Base-by-base conservation (phyloP, 2,888 invertebrate genomes). In the Altica lythri region DNA sequence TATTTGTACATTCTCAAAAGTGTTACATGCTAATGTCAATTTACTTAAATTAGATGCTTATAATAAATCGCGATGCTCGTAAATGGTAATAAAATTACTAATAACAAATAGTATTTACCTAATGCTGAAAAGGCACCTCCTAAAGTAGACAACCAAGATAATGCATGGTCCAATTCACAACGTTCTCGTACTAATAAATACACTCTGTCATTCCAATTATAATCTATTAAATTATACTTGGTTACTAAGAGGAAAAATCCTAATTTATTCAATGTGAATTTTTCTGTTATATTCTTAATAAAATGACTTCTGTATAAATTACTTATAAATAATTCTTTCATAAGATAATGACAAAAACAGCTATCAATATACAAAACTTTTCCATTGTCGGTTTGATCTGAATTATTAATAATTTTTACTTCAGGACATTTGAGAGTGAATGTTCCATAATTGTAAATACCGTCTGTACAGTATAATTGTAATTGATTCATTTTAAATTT, bases 51-150 rank as follows among this genome's bases (percentile, higher is more conserved):
- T 18, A 2, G 10, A 3, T 17, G 10, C 2, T 4, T 37, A 2
- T 16, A 16, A n/a, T 10, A 37, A 37, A 14, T 18, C 8, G 6
- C 9, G n/a, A n/a, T n/a, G n/a, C n/a, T n/a, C n/a, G n/a, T n/a
- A n/a, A n/a, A n/a, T n/a, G n/a, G n/a, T n/a, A n/a, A n/a, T n/a
- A n/a, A n/a, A n/a, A n/a, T n/a, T n/a, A n/a, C n/a, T n/a, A n/a
- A n/a, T n/a, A n/a, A n/a, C n/a, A n/a, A n/a, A n/a, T n/a, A n/a
- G n/a, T n/a, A n/a, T 30, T 46, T 35, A 61, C 61, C 61, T 47
- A 98, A 80, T 1, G 96, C 92, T 1, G 97, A 97, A 76, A 92
- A 97, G 1, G 95, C 97, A 38, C 97, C 97, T 2, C 97, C 98
- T 10, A 98, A 81, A 1, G 98, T 97, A 13, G 96, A 97, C 16